Evolutionary conservation across 2,888 invertebrate genomes (phyloP), one percentile per base, ranked within the genome.

Genomic region (Eudasyphora cyanicolor): DNA sequence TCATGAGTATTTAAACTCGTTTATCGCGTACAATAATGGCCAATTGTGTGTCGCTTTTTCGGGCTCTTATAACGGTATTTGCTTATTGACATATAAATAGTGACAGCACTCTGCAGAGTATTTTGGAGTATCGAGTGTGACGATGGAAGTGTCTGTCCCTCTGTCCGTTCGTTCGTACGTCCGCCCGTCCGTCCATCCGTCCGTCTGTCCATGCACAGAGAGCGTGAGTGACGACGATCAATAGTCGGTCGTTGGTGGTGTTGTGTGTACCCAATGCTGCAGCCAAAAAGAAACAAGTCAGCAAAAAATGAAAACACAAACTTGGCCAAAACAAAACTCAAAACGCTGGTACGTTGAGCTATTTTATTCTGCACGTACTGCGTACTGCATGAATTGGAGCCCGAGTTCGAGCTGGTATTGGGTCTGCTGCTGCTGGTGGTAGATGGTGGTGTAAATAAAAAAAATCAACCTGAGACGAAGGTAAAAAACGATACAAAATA

Each of bases 71-170:
- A 64, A 64, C 64, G 64, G 64, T 12, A 64, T 38, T 64, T 64
- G 19, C 38, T 64, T 64, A 64, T 64, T 64, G 64, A 64, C 64
- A 64, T 38, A 64, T 38, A 64, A 64, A 64, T 17, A 64, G 64
- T 64, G 64, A 64, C 64, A 64, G 62, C 57, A 29, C 32, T 62
- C 10, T n/a, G 17, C 32, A n/a, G 32, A 32, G 64, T 64, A 64
- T 17, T 64, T 38, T 35, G 35, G n/a, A n/a, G 35, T 38, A 64
- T 64, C 35, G 38, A 38, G 35, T 64, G 64, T 64, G 64, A 38
- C 35, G 62, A n/a, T 62, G 21, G 24, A 12, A 24, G 12, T 19
- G 51, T 4, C 17, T n/a, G 54, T 54, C 54, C 3, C n/a, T n/a
- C n/a, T n/a, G n/a, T n/a, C n/a, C n/a, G n/a, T n/a, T n/a, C n/a